phyloP scores from a whole-genome alignment of 2,888 invertebrate species.

The Dinocampus coccinellae region DNA sequence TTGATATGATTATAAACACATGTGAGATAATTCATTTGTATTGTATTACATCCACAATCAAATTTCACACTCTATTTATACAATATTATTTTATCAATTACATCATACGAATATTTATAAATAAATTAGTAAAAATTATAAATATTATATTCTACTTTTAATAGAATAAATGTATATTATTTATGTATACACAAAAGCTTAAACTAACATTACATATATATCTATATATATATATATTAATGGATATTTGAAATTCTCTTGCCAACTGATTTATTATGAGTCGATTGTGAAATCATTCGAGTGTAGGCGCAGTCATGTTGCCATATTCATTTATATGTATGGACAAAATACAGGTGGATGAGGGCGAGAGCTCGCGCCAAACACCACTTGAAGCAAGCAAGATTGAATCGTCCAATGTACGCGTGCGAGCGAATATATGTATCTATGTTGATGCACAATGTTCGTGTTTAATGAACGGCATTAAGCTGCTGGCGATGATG shows the following conservation, averaged over 20 bases:
- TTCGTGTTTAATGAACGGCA: constrained; percentile 62
- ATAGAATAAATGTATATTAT: no score
- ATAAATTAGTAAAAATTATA: no score
- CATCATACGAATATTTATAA: no score
- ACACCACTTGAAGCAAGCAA: constrained; percentile 5
- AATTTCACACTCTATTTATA: background rate
- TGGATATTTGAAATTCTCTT: background rate
- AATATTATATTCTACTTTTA: no score
- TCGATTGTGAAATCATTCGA: background rate
- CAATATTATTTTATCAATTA: no score
- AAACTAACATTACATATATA: no score
- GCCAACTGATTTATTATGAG: background rate
- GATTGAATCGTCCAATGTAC: constrained; percentile 11
- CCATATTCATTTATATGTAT: background rate
- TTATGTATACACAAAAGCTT: background rate
- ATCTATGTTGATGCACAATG: constrained; percentile 27
- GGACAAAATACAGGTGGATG: background rate
- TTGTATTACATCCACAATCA: background rate
- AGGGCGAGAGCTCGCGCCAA: background rate
- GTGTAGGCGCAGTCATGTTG: background rate
- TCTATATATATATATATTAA: no score
- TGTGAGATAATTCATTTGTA: background rate
- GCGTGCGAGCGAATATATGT: constrained; percentile 1
- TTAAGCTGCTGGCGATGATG: constrained; percentile 55
- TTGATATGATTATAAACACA: background rate